Conservation (phyloP, 2,888 invertebrate species). For the Caenorhabditis virilis region DNA sequence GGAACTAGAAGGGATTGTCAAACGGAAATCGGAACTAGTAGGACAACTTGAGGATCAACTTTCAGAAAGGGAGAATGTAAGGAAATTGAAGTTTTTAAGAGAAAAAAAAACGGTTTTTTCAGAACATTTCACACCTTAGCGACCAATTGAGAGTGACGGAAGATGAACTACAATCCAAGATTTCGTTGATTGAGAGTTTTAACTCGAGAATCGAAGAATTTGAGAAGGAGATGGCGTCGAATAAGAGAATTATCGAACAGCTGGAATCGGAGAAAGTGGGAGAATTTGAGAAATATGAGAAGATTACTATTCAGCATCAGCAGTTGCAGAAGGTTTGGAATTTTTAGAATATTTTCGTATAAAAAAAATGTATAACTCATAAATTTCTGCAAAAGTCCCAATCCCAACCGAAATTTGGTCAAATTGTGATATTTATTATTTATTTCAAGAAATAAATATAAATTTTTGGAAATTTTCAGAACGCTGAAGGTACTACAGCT, state of each 20-base stretch:
- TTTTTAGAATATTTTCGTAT: too few relatives aligned
- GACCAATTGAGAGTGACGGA: constrained; percentile 7
- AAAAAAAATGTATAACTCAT: too few relatives aligned
- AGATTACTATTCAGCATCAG: neutral
- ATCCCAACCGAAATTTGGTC: too few relatives aligned
- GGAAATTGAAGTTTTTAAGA: neutral
- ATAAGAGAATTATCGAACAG: constrained; percentile 31
- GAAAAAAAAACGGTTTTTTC: neutral
- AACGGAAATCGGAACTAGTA: neutral
- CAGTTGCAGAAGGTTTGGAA: neutral
- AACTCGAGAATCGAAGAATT: constrained; percentile 39
- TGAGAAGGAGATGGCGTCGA: constrained; percentile 34
- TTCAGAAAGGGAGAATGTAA: neutral
- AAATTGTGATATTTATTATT: too few relatives aligned
- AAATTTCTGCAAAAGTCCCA: too few relatives aligned
- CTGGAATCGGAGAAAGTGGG: constrained; percentile 37
- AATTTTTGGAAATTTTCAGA: too few relatives aligned
- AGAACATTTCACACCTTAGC: constrained; percentile 21
- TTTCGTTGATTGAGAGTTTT: constrained; percentile 26
- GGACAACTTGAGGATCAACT: neutral
- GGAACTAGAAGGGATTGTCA: constrained; percentile 10
- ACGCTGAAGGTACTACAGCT: too few relatives aligned
- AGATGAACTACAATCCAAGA: constrained; percentile 21
- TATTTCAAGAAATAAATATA: too few relatives aligned
- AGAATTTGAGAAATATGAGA: constrained; percentile 17